A percentile compares a stretch with the other conserved stretches of the same genome.
Conservation (phyloP, 2,888 invertebrate genomes). For the Stenolophus ochropezus region DNA sequence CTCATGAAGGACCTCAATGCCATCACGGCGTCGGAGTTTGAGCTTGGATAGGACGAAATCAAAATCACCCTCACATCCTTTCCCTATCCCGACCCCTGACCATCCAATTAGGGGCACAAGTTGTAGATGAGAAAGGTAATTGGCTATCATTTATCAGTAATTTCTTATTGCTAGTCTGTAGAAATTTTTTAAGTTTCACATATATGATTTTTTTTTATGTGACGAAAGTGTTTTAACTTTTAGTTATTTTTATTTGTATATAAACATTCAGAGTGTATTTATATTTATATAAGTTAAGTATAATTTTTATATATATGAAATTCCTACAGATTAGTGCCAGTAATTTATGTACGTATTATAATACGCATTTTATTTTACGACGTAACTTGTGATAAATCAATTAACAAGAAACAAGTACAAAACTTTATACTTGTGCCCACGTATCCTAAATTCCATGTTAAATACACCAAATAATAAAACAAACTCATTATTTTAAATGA, state of each 20-base stretch:
- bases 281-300: constrained; percentile 4
- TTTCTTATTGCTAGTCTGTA: constrained; percentile 4
- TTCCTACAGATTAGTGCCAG: constrained; percentile 7
- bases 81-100: not conserved
- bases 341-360: constrained; percentile 24
- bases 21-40: constrained; percentile 97
- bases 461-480: constrained; percentile 31
- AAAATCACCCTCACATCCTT: not conserved
- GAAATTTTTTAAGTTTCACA: constrained; percentile 1
- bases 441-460: constrained; percentile 3
- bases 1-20: constrained; percentile 98
- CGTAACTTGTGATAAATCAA: constrained; percentile 31
- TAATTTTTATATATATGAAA: not conserved
- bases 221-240: not conserved
- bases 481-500: constrained; percentile 30
- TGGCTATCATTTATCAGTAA: constrained; percentile 17
- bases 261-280: constrained; percentile 7
- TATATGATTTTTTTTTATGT: not conserved
- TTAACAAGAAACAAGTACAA: constrained; percentile 37
- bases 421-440: constrained; percentile 43
- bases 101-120: constrained; percentile 15
- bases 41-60: constrained; percentile 69
- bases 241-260: constrained; percentile 10
- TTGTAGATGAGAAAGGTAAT: constrained; percentile 30
- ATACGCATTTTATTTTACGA: constrained; percentile 26